phyloP scores from a whole-genome alignment of 2,797 vertebrate genomes.

The Coregonus suidteri region DNA sequence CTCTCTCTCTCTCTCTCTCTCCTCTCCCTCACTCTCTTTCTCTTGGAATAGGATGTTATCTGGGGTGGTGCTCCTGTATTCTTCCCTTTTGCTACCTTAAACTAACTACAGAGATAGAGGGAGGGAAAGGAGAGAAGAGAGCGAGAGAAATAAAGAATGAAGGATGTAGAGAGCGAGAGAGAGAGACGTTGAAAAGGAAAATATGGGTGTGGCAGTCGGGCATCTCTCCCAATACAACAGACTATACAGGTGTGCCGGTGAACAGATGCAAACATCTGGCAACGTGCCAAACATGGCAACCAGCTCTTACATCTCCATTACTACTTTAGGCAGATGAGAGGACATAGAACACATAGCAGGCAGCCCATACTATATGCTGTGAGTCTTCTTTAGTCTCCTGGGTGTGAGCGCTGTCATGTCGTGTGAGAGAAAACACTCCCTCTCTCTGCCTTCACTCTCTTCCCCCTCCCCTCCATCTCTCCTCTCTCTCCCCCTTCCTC shows the following conservation, averaged over 20 bases:
- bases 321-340: conserved; percentile 40
- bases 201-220: conserved; percentile 65
- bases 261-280: conserved; percentile 70
- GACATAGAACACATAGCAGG: conserved; percentile 28
- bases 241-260: conserved; percentile 60
- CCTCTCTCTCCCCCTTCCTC: not conserved
- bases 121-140: not conserved
- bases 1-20: too few species aligned
- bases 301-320: conserved; percentile 49
- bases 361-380: conserved; percentile 24
- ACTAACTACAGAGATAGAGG: not conserved
- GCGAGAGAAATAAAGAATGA: conserved; percentile 1
- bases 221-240: conserved; percentile 44
- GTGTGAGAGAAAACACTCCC: not conserved
- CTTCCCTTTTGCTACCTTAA: not conserved
- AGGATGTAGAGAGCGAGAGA: conserved; percentile 6
- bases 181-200: conserved; percentile 39
- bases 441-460: not conserved
- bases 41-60: conserved; percentile 35
- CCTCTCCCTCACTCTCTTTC: conserved; percentile 1
- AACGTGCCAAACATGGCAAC: conserved; percentile 56
- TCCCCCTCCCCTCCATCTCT: not conserved
- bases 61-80: conserved; percentile 3
- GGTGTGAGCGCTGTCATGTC: not conserved
- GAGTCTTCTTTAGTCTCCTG: conserved; percentile 10